A percentile compares a stretch with the other conserved stretches of the same genome.
Conservation (phyloP, 2,113 vertebrate genomes). For the Genyomyrus donnyi region DNA sequence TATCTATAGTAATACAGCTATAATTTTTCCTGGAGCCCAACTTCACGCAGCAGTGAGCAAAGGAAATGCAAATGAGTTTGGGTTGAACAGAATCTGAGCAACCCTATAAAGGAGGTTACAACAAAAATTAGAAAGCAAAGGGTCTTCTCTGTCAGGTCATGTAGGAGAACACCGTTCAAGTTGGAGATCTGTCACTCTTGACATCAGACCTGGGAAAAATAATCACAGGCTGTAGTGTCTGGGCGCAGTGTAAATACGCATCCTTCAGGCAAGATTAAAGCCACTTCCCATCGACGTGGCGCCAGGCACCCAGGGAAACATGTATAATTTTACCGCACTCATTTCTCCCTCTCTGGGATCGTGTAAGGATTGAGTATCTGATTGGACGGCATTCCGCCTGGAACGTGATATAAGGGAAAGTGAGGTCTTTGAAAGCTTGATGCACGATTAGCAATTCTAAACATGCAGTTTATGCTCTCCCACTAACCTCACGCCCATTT, state of each 20-base stretch:
- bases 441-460: slow-evolving; percentile 55
- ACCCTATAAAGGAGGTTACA: not conserved
- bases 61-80: not conserved
- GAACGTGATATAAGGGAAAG: slow-evolving; percentile 51
- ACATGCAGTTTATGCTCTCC: slow-evolving; percentile 38
- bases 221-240: slow-evolving; percentile 21
- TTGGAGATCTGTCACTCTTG: slow-evolving; percentile 25
- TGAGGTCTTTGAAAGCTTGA: slow-evolving; percentile 47
- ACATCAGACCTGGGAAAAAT: slow-evolving; percentile 20
- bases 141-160: not conserved
- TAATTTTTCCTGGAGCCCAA: not conserved
- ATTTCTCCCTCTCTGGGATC: slow-evolving; percentile 45
- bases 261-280: slow-evolving; percentile 45
- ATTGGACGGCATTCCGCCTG: slow-evolving; percentile 45
- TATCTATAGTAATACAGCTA: not conserved
- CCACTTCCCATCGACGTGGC: slow-evolving; percentile 34
- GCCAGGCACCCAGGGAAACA: slow-evolving; percentile 39
- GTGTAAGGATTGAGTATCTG: slow-evolving; percentile 46
- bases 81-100: not conserved
- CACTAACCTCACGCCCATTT: not conserved
- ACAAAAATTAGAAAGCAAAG: not conserved
- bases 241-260: slow-evolving; percentile 26
- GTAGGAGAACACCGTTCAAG: not conserved
- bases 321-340: slow-evolving; percentile 39
- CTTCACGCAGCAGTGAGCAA: not conserved